Percentiles rank a stretch among this genome's conserved stretches.
These are phyloP conservation scores for Drosophila quadrilineata DNA, from an alignment of 1,140 invertebrate genomes.

Conservation along the genomic window DNA sequence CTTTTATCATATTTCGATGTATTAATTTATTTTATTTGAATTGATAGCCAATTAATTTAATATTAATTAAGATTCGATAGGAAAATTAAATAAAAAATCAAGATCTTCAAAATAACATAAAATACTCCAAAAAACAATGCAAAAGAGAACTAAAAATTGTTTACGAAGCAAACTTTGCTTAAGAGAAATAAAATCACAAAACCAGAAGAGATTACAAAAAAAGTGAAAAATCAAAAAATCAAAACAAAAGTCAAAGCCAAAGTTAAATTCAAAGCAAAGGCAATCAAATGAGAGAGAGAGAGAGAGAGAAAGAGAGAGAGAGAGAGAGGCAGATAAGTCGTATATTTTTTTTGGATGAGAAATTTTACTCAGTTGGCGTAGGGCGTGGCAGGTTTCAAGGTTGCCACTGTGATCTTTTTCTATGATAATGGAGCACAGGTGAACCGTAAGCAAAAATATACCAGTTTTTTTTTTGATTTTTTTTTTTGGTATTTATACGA, in stretches of 20 bases:
- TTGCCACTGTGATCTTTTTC: slow-evolving; percentile 45
- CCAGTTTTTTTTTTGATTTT: slow-evolving; percentile 21
- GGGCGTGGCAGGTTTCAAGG: slow-evolving; percentile 66
- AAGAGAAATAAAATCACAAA: slow-evolving; percentile 47
- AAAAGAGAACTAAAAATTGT: slow-evolving; percentile 53
- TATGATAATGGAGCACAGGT: slow-evolving; percentile 42
- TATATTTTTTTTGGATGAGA: slow-evolving; percentile 38
- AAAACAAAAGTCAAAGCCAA: slow-evolving; percentile 1
- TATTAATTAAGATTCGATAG: no score
- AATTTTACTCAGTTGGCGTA: slow-evolving; percentile 61
- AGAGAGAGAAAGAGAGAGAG: background rate
- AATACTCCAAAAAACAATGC: slow-evolving; percentile 24
- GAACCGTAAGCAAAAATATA: slow-evolving; percentile 17
- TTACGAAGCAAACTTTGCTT: slow-evolving; percentile 61
- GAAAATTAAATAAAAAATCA: slow-evolving; percentile 23
- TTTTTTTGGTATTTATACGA: background rate
- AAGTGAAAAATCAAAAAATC: background rate
- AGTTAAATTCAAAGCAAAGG: slow-evolving; percentile 8
- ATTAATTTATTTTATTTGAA: slow-evolving; percentile 21
- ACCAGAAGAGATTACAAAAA: background rate
- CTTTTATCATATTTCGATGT: no score
- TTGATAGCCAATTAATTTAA: slow-evolving; percentile 67
- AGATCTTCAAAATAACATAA: slow-evolving; percentile 52
- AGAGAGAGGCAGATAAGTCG: no score
- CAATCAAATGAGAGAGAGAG: slow-evolving; percentile 5